Percentiles rank a stretch among this genome's conserved stretches.
Evolutionary conservation across 2,888 invertebrate genomes (phyloP).

Genomic region (Achlya flavicornis): DNA sequence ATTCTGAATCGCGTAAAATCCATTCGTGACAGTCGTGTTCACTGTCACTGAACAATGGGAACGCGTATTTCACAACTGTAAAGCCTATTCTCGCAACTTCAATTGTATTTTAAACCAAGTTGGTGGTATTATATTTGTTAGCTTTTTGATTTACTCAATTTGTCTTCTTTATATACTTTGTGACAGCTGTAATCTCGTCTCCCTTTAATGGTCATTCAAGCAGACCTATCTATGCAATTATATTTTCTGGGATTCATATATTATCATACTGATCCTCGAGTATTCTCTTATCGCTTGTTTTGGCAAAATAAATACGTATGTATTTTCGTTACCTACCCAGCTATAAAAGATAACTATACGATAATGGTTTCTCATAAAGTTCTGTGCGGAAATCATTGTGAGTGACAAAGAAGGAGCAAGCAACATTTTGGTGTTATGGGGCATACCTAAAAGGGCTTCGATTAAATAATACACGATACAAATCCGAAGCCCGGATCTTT

Average conservation of each 20-base stretch:
- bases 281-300: no score
- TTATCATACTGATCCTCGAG: no score
- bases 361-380: no score
- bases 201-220: no score
- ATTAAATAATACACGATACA: constrained; percentile 25
- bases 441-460: constrained; percentile 22
- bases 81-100: constrained; percentile 27
- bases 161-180: no score
- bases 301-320: no score
- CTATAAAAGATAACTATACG: no score
- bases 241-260: no score
- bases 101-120: not conserved
- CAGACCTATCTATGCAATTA: no score
- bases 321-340: no score
- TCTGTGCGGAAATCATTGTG: constrained; percentile 12
- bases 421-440: constrained; percentile 25
- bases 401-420: constrained; percentile 22
- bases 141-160: not conserved
- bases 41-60: constrained; percentile 49
- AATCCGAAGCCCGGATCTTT: constrained; percentile 30
- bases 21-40: constrained; percentile 39
- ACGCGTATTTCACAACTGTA: constrained; percentile 35
- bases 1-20: constrained; percentile 40
- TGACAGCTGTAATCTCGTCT: no score
- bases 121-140: not conserved